Evolutionary conservation across 2,113 vertebrate species (phyloP).

Genomic region (Grammomys dolichurus): DNA sequence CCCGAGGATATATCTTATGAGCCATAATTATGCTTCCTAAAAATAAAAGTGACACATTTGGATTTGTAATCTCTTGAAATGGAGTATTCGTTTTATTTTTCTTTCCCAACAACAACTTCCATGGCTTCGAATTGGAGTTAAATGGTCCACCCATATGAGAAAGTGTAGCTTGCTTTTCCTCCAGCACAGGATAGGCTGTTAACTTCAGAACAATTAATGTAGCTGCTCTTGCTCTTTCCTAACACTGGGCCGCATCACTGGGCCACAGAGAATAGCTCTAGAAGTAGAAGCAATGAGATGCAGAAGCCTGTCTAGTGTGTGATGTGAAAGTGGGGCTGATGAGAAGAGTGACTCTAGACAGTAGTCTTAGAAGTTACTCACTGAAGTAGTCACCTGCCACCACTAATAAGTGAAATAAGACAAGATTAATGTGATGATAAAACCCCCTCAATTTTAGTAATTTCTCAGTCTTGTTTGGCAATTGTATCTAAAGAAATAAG

Average conservation of each 20-base stretch:
- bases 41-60: background rate
- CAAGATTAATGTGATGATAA: background rate
- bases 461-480: background rate
- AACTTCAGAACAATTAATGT: background rate
- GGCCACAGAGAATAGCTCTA: background rate
- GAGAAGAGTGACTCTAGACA: background rate
- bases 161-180: background rate
- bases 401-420: slow-evolving; percentile 8
- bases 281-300: background rate
- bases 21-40: background rate
- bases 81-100: background rate
- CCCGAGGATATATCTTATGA: background rate
- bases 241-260: background rate
- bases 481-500: background rate
- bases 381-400: background rate
- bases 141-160: background rate
- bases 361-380: background rate
- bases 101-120: background rate
- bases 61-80: slow-evolving; percentile 23
- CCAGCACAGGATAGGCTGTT: background rate
- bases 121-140: background rate
- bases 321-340: background rate
- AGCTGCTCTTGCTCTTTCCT: background rate
- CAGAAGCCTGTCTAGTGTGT: background rate
- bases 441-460: background rate